Percentiles rank a stretch among this genome's conserved stretches.
phyloP scores from a whole-genome alignment of 2,797 vertebrate species.

The Sebastes nivosus region DNA sequence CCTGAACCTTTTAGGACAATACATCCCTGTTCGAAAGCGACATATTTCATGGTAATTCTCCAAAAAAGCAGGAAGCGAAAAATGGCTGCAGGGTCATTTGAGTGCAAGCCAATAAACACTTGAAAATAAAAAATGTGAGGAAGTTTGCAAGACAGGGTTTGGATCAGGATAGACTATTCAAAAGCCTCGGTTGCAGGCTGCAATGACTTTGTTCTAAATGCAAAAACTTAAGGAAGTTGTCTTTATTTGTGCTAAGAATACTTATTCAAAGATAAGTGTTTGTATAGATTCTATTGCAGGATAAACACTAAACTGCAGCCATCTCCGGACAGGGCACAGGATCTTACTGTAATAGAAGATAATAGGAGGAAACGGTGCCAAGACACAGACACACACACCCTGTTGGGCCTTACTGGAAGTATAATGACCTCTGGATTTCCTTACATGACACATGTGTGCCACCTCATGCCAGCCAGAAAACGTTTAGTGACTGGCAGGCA shows the following conservation, averaged over 20 bases:
- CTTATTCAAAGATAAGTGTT: neutral
- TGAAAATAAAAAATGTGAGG: neutral
- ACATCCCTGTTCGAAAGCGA: neutral
- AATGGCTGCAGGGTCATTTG: neutral
- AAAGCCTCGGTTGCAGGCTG: neutral
- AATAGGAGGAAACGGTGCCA: conserved; percentile 46
- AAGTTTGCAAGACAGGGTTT: neutral
- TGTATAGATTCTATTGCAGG: conserved; percentile 7
- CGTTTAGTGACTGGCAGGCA: conserved; percentile 8
- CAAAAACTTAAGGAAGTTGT: neutral
- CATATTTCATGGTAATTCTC: neutral
- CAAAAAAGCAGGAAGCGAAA: neutral
- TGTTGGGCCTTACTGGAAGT: conserved; percentile 68
- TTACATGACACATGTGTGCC: conserved; percentile 32
- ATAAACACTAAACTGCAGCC: neutral
- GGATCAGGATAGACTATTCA: neutral
- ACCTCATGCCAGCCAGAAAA: conserved; percentile 8
- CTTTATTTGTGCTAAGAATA: neutral
- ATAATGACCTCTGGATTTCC: conserved; percentile 41
- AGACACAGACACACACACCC: conserved; percentile 31
- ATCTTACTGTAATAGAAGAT: conserved; percentile 19
- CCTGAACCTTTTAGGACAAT: neutral
- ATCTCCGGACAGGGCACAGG: neutral
- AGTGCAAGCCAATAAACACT: neutral
- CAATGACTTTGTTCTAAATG: neutral